Evolutionary conservation across 1,140 invertebrate genomes (phyloP), one percentile per base, ranked within the genome.

Genomic region (Leucophenga varia): DNA sequence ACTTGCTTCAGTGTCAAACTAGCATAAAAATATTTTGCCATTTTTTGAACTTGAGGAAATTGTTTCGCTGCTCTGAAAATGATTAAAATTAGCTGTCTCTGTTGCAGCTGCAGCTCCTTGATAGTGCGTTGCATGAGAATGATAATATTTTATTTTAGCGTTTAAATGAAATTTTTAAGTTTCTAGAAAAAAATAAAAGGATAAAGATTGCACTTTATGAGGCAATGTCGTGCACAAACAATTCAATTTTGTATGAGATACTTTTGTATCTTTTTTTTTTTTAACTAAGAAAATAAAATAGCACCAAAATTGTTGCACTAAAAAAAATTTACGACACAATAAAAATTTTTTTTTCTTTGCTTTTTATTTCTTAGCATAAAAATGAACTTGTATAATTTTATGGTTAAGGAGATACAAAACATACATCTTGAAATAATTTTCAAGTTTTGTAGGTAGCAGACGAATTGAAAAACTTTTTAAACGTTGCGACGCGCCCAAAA

Each of bases 151-250:
- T 67, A 67, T 67, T 61, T 67, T 63, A 53, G 67, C 67, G 54
- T n/a, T n/a, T 50, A 67, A 67, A 67, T 67, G 67, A 67, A 59
- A 67, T 67, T 67, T 67, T 59, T 49, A 64, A 64, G 61, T 64
- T 64, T 54, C 55, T 34, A 6, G 32, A 7, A 34, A 34, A 34
- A 34, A n/a, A 34, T 34, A 34, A 12, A 37, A 19, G 14, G n/a
- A 12, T 16, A 35, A 35, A 16, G 32, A 35, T 16, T 42, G 16
- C 22, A 20, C 10, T 1, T 21, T n/a, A n/a, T 25, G 46, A 13
- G 30, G 14, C 30, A 30, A 18, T 6, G 38, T 22, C 48, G 43
- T 38, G 43, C 50, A 31, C 54, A 67, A 67, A 67, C 63, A 67
- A 67, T 67, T 67, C 67, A 46, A 67, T 67, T 67, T 67, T 10